Percentiles rank a stretch among this genome's conserved stretches.
These are phyloP conservation scores for Darevskia mixta DNA, from an alignment of 2,797 vertebrate species.

Conservation along the genomic window DNA sequence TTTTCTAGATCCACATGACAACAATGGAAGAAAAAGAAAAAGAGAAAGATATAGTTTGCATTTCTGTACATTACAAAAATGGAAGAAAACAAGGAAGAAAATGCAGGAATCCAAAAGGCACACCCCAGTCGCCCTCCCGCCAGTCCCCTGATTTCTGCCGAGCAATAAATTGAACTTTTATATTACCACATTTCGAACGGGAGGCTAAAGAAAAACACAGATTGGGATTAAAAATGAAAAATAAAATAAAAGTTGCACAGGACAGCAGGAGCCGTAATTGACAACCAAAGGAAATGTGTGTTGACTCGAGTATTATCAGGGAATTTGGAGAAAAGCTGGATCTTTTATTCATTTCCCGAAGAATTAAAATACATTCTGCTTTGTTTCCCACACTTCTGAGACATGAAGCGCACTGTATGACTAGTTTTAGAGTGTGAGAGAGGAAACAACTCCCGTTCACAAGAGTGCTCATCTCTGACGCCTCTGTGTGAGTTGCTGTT, in stretches of 20 bases:
- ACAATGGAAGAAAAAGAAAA: slow-evolving; percentile 43
- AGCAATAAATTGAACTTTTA: slow-evolving; percentile 81
- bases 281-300: slow-evolving; percentile 52
- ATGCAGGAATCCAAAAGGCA: slow-evolving; percentile 64
- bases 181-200: slow-evolving; percentile 85
- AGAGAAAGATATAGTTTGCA: slow-evolving; percentile 74
- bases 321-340: neutral
- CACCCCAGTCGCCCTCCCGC: slow-evolving; percentile 62
- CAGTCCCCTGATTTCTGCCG: slow-evolving; percentile 77
- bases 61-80: slow-evolving; percentile 80
- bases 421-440: neutral
- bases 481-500: neutral
- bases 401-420: no score
- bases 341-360: neutral
- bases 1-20: slow-evolving; percentile 79
- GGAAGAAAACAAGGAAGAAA: slow-evolving; percentile 69
- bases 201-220: slow-evolving; percentile 87
- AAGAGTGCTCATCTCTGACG: neutral
- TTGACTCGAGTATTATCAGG: slow-evolving; percentile 28
- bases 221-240: slow-evolving; percentile 81
- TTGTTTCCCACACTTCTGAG: neutral
- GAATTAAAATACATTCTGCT: no score
- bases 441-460: neutral
- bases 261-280: slow-evolving; percentile 56
- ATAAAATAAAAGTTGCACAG: slow-evolving; percentile 52